Evolutionary conservation across 2,797 vertebrate species (phyloP), one percentile per base, ranked within the genome.

Genomic region (Remorina albescens): DNA sequence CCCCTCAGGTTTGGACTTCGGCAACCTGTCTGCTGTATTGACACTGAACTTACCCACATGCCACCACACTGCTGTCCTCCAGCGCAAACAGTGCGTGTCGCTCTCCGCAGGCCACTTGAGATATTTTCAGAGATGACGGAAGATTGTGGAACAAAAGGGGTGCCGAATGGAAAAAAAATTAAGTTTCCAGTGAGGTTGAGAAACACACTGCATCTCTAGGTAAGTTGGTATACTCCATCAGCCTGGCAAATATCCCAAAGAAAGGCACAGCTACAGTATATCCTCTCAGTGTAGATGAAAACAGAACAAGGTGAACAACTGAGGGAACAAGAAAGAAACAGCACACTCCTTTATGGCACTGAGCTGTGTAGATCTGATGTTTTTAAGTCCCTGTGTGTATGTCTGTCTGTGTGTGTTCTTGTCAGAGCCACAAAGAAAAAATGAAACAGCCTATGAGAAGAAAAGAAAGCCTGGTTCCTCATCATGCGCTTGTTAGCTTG

Each of bases 401-500:
- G 93, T 93, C 88, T 89, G 60, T 89, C 91, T 94, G 89, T 90
- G 79, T 90, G 89, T 89, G 93, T 95, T 93, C 90, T 85, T 91
- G 93, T 93, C 95, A 95, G 94, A 92, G 90, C 86, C 83, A 93
- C 87, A 92, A 86, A 89, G 90, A 90, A 91, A 88, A 91, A 93
- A 91, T 81, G 92, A 93, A 93, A 94, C 85, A 94, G 92, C 91
- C 90, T 88, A 92, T 89, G 89, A 93, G 91, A 87, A 92, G 89
- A 92, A 94, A 94, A 92, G 95, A 94, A 96, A 95, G 92, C 93
- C 91, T 57, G 89, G 94, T 94, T 97, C 95, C 96, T 98, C 96
- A 97, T 96, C 96, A 97, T 96, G 96, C 86, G 95, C 96, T 99
- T 97, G 96, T 99, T 98, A 99, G 97, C 96, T 96, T 98, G 97